These are phyloP conservation scores for Drosophila littoralis DNA, from an alignment of 1,140 invertebrate genomes.

Conservation along the genomic window DNA sequence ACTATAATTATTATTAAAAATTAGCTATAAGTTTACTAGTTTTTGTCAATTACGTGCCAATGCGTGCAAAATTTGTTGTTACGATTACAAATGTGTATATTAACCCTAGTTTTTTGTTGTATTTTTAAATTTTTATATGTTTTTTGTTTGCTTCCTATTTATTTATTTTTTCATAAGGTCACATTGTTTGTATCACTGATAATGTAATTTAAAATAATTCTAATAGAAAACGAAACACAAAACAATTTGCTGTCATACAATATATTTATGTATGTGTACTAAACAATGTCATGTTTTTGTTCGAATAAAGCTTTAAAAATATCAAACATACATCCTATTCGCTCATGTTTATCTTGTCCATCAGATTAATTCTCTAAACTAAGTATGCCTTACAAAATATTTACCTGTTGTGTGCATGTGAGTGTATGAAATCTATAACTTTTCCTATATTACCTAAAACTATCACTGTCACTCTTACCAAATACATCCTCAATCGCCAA, in stretches of 20 bases:
- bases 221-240: conserved; percentile 41
- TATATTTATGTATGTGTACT: conserved; percentile 23
- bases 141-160: conserved; percentile 39
- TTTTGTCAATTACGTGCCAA: conserved; percentile 56
- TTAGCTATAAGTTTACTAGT: conserved; percentile 67
- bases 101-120: conserved; percentile 59
- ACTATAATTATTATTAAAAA: conserved; percentile 36
- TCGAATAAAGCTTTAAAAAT: conserved; percentile 72
- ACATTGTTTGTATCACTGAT: conserved; percentile 80
- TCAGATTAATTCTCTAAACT: conserved; percentile 52
- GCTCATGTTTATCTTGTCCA: conserved; percentile 24
- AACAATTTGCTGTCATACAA: conserved; percentile 45
- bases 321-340: conserved; percentile 50
- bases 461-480: conserved; percentile 36
- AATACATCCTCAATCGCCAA: conserved; percentile 19
- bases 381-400: conserved; percentile 55
- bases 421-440: conserved; percentile 39
- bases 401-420: conserved; percentile 49
- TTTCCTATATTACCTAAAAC: conserved; percentile 38
- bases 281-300: conserved; percentile 27
- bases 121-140: conserved; percentile 44
- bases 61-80: conserved; percentile 72
- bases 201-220: conserved; percentile 65
- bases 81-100: conserved; percentile 53
- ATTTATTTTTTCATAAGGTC: conserved; percentile 67